These are phyloP conservation scores for Bradypodion ventrale DNA, from an alignment of 2,797 vertebrate species.

Conservation along the genomic window DNA sequence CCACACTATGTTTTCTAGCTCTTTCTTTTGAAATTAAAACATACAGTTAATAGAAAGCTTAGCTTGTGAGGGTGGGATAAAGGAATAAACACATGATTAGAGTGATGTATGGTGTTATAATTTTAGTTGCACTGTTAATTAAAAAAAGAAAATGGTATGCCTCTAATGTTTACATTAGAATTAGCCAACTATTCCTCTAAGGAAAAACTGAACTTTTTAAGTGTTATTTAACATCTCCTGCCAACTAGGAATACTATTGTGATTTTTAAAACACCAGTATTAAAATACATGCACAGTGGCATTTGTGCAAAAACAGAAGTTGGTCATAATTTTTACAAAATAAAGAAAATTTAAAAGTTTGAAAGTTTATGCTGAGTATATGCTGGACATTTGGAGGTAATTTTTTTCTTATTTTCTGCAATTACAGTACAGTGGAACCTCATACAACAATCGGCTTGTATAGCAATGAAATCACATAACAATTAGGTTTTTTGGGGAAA, in stretches of 20 bases:
- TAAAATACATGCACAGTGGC: not conserved
- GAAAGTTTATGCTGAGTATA: constrained; percentile 48
- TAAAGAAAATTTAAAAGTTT: constrained; percentile 35
- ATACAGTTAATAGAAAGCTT: constrained; percentile 30
- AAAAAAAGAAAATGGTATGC: constrained; percentile 13
- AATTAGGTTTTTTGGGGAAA: no score
- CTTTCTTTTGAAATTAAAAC: constrained; percentile 28
- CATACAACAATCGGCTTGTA: no score
- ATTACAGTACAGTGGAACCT: no score
- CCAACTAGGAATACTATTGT: not conserved
- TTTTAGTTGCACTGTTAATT: constrained; percentile 26
- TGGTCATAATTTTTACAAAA: constrained; percentile 25
- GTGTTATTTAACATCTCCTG: constrained; percentile 4
- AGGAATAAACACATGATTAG: constrained; percentile 17
- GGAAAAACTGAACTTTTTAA: constrained; percentile 26
- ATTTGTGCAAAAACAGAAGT: not conserved
- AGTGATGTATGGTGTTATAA: constrained; percentile 4
- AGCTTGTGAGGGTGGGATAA: not conserved
- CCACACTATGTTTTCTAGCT: constrained; percentile 30
- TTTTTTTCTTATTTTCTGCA: constrained; percentile 32
- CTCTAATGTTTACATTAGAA: constrained; percentile 52
- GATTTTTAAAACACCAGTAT: not conserved
- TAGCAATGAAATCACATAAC: no score
- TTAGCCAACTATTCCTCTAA: constrained; percentile 18
- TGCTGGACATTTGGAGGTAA: constrained; percentile 56